These are phyloP conservation scores for Pelusios castaneus DNA, from an alignment of 2,113 vertebrate genomes.

Conservation along the genomic window DNA sequence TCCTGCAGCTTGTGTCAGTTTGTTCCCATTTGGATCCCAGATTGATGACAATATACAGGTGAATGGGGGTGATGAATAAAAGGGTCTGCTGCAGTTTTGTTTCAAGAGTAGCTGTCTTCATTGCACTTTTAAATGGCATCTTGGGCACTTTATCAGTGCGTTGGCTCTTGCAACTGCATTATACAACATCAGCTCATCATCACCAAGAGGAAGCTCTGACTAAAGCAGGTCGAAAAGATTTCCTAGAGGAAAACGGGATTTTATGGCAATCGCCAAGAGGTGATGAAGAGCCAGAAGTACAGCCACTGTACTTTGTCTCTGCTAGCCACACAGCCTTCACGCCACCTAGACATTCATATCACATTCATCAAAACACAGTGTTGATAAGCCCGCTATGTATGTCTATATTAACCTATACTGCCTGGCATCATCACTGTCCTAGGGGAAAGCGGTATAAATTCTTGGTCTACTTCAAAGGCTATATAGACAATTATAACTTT, in stretches of 20 bases:
- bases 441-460: neutral
- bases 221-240: no score
- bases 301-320: neutral
- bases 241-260: neutral
- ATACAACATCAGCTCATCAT: neutral
- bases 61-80: fast-evolving
- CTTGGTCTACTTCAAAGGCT: neutral
- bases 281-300: neutral
- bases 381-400: neutral
- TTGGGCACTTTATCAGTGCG: neutral
- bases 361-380: fast-evolving
- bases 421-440: neutral
- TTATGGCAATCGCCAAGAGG: neutral
- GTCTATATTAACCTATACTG: neutral
- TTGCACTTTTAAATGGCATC: neutral
- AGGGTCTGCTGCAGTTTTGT: neutral
- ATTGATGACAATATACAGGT: neutral
- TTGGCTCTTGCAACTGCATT: neutral
- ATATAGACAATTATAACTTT: neutral
- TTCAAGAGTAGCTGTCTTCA: neutral
- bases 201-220: neutral
- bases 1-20: neutral
- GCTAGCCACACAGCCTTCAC: neutral
- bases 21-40: neutral
- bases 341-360: neutral